phyloP scores from a whole-genome alignment of 2,113 vertebrate species.

The Haliaeetus leucogaster region DNA sequence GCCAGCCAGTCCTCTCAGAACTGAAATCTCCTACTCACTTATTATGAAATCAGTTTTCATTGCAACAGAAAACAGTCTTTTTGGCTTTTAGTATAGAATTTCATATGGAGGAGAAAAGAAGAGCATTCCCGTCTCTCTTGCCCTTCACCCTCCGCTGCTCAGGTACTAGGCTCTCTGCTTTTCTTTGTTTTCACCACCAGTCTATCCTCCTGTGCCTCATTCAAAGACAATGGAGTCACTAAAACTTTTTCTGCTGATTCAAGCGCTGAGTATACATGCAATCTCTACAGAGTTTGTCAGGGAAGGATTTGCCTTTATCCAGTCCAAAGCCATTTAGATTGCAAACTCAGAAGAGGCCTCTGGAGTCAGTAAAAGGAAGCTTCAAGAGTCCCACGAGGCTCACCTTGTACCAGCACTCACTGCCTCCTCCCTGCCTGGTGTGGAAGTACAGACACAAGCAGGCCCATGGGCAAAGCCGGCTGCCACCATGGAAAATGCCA shows the following conservation, averaged over 20 bases:
- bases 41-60: neutral
- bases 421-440: neutral
- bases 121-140: accelerated
- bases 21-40: neutral
- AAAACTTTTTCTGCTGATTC: neutral
- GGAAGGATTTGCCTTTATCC: neutral
- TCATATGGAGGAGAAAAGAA: neutral
- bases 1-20: neutral
- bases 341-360: neutral
- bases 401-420: neutral
- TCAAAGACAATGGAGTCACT: neutral
- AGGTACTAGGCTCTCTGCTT: neutral
- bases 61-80: neutral
- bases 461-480: neutral
- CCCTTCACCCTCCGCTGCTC: neutral
- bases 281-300: neutral
- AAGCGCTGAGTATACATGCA: neutral
- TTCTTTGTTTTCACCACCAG: neutral
- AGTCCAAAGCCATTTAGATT: neutral
- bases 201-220: accelerated
- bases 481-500: neutral
- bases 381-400: accelerated
- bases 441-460: neutral
- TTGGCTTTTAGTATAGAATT: neutral
- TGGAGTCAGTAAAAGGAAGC: neutral